These are phyloP conservation scores for Cephalopachus bancanus DNA, from an alignment of 2,797 vertebrate genomes.

Conservation along the genomic window DNA sequence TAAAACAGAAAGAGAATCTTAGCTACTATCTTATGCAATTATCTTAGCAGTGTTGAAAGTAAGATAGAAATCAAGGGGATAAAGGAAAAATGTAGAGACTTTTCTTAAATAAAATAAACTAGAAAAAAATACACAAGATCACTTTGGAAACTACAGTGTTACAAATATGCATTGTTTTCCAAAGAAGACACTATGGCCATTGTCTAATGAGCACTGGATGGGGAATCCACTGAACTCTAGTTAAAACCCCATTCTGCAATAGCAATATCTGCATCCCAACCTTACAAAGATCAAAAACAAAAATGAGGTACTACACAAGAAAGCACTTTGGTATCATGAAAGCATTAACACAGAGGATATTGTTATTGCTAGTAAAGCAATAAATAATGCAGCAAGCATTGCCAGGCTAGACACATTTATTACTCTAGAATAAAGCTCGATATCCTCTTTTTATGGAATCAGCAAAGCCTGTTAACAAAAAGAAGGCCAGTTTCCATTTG, in stretches of 20 bases:
- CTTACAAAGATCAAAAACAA: conserved; percentile 45
- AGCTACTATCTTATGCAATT: background rate
- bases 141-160: conserved; percentile 28
- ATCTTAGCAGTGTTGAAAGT: background rate
- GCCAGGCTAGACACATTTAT: conserved; percentile 67
- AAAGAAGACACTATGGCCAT: background rate
- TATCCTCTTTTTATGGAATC: conserved; percentile 60
- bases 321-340: conserved; percentile 48
- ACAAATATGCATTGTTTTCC: background rate
- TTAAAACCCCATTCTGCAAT: conserved; percentile 9
- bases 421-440: conserved; percentile 44
- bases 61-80: background rate
- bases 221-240: background rate
- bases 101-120: conserved; percentile 50
- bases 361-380: conserved; percentile 42
- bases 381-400: conserved; percentile 48
- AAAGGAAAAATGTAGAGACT: background rate
- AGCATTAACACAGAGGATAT: conserved; percentile 57
- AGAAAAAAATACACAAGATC: background rate
- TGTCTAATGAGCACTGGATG: background rate
- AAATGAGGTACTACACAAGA: conserved; percentile 33
- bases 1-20: conserved; percentile 31
- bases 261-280: background rate
- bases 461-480: conserved; percentile 61
- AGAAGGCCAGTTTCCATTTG: conserved; percentile 24